A percentile compares a stretch with the other conserved stretches of the same genome.
Evolutionary conservation across 2,888 invertebrate species (phyloP).

Genomic region (Drosophila emarginata): DNA sequence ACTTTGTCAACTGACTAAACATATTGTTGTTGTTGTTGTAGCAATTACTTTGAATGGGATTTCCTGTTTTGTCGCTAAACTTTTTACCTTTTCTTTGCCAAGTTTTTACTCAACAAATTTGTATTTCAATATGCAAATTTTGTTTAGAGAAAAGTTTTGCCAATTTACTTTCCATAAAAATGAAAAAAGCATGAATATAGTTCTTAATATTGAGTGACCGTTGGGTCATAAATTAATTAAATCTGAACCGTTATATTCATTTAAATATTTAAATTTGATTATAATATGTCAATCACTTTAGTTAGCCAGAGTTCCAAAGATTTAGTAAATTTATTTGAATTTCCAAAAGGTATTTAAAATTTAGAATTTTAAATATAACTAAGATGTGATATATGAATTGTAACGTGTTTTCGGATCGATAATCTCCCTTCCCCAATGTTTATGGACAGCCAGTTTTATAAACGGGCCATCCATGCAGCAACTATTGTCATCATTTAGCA

Average conservation of each 20-base stretch:
- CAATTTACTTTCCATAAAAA: neutral
- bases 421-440: conserved; percentile 1
- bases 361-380: neutral
- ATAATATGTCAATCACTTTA: too few relatives aligned
- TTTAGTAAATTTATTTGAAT: too few relatives aligned
- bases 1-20: neutral
- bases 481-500: neutral
- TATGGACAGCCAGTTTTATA: neutral
- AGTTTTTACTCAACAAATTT: neutral
- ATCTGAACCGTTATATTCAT: too few relatives aligned
- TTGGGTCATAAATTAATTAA: neutral
- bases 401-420: neutral
- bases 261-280: too few relatives aligned
- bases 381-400: neutral
- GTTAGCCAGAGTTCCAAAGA: too few relatives aligned
- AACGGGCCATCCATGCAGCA: neutral
- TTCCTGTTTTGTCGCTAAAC: conserved; percentile 1
- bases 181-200: neutral
- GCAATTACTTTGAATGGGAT: conserved; percentile 7
- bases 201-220: neutral
- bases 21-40: neutral
- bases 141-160: neutral
- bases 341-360: too few relatives aligned
- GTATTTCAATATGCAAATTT: conserved; percentile 1
- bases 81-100: neutral